phyloP scores from a whole-genome alignment of 1,140 invertebrate species.

The Pseudachorutes palmiensis region DNA sequence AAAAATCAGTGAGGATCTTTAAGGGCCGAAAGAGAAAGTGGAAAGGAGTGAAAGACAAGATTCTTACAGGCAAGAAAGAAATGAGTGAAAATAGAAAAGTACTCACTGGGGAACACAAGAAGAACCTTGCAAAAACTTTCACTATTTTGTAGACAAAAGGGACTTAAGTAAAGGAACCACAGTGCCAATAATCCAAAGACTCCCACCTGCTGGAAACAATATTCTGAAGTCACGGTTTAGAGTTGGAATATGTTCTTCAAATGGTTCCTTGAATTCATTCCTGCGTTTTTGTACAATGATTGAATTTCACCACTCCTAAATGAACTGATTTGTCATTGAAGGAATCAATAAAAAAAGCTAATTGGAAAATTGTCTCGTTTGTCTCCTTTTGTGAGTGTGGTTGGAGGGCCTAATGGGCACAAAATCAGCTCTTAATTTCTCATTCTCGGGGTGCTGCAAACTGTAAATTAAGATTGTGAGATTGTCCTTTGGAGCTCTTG shows the following conservation, averaged over 20 bases:
- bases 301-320: no score
- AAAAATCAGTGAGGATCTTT: slow-evolving; percentile 26
- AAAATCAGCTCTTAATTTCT: background rate
- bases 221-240: background rate
- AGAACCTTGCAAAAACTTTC: background rate
- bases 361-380: background rate
- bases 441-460: background rate
- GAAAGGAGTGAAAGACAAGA: slow-evolving; percentile 23
- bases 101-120: slow-evolving; percentile 1
- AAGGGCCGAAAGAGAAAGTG: slow-evolving; percentile 11
- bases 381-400: slow-evolving; percentile 1
- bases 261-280: no score
- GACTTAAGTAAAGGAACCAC: background rate
- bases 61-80: slow-evolving; percentile 25
- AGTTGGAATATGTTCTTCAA: background rate
- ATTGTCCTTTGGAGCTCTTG: background rate
- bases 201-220: no score
- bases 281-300: no score
- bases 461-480: slow-evolving; percentile 3
- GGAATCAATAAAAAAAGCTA: no score
- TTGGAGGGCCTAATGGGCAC: background rate
- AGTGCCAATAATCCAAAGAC: no score
- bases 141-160: no score
- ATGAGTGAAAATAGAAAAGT: slow-evolving; percentile 29
- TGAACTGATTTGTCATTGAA: no score